Conservation (phyloP, 2,888 invertebrate genomes). For the Orthosia gracilis region DNA sequence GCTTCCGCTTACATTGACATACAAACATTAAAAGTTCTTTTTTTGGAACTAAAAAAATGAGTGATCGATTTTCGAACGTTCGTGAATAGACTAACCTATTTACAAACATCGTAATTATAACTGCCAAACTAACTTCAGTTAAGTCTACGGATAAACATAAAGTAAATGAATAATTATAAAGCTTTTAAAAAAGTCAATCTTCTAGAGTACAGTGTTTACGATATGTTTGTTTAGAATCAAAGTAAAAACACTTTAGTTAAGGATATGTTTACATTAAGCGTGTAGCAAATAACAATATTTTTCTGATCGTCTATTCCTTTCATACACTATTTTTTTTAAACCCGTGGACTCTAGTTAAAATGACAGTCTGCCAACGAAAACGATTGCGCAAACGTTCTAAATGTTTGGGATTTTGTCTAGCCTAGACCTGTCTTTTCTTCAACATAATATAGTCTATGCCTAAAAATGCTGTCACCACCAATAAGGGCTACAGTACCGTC, state of each 20-base stretch:
- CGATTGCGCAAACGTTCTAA: too few species aligned
- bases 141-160: slow-evolving; percentile 3
- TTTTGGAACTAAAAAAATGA: background rate
- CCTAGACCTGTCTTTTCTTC: background rate
- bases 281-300: background rate
- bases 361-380: background rate
- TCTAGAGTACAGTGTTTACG: slow-evolving; percentile 29
- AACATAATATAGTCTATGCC: slow-evolving; percentile 19
- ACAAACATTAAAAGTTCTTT: slow-evolving; percentile 4
- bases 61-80: background rate
- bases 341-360: background rate
- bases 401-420: background rate
- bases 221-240: slow-evolving; percentile 31
- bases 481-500: slow-evolving; percentile 38
- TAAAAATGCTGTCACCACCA: slow-evolving; percentile 23
- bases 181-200: background rate
- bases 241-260: slow-evolving; percentile 38
- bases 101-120: background rate
- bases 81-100: too few species aligned
- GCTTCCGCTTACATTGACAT: slow-evolving; percentile 37
- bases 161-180: background rate
- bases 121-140: background rate
- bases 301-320: background rate
- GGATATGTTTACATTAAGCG: slow-evolving; percentile 35
- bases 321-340: background rate